phyloP scores from a whole-genome alignment of 2,797 vertebrate genomes.

The Epinephelus coioides region DNA sequence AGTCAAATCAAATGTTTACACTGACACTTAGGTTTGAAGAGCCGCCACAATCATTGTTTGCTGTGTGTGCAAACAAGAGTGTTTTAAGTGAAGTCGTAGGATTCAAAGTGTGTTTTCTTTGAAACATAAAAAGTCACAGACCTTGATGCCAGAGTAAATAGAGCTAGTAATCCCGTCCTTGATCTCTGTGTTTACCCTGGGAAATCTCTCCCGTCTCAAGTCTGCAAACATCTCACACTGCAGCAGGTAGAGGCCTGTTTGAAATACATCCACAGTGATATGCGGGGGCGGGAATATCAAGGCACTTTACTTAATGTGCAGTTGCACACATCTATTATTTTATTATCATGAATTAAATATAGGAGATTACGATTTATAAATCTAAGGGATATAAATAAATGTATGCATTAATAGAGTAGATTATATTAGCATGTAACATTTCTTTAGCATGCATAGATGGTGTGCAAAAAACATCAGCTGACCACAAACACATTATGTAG shows the following conservation, averaged over 20 bases:
- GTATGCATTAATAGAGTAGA: background rate
- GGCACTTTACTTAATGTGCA: background rate
- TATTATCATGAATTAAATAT: background rate
- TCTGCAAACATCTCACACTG: slow-evolving; percentile 33
- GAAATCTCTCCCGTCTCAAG: slow-evolving; percentile 20
- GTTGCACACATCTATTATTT: rapidly evolving
- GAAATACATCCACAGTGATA: slow-evolving; percentile 8
- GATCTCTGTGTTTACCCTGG: slow-evolving; percentile 42
- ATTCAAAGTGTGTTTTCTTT: slow-evolving; percentile 56
- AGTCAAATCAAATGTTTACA: slow-evolving; percentile 20
- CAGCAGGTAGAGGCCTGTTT: slow-evolving; percentile 46
- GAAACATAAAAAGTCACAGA: slow-evolving; percentile 38
- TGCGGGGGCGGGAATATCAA: background rate
- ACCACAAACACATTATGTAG: background rate
- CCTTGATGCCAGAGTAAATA: slow-evolving; percentile 54
- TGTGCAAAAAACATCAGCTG: too few relatives aligned
- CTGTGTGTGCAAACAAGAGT: slow-evolving; percentile 17
- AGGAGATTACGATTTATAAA: background rate
- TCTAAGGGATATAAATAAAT: background rate
- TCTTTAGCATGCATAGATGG: background rate
- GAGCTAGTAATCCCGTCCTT: slow-evolving; percentile 48
- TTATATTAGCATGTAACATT: background rate
- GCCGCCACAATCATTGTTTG: slow-evolving; percentile 36
- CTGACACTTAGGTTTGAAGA: slow-evolving; percentile 41
- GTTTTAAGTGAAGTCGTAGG: slow-evolving; percentile 40